phyloP scores from a whole-genome alignment of 2,797 vertebrate species.

The Artibeus jamaicensis region DNA sequence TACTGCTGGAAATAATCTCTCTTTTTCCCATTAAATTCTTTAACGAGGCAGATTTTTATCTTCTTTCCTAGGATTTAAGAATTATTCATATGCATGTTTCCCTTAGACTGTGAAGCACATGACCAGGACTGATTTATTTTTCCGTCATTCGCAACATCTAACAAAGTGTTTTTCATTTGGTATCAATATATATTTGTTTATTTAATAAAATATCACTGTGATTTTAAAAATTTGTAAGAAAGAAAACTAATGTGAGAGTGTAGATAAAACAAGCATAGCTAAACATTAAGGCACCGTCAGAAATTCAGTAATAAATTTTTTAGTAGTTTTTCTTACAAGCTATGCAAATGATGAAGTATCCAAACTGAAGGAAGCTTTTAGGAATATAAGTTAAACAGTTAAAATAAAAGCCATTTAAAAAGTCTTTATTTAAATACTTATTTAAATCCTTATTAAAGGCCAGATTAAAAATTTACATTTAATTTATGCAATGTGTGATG shows the following conservation, averaged over 20 bases:
- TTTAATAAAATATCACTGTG: neutral
- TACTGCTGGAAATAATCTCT: neutral
- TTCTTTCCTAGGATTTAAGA: neutral
- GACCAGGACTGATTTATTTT: neutral
- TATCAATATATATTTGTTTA: neutral
- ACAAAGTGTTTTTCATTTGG: neutral
- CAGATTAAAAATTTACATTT: conserved; percentile 47
- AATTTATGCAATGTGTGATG: neutral
- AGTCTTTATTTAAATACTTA: neutral
- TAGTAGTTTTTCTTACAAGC: neutral
- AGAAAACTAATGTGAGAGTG: neutral
- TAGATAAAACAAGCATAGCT: neutral
- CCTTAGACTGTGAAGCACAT: neutral
- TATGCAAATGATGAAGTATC: neutral
- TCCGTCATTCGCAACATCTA: neutral
- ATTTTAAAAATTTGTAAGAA: neutral
- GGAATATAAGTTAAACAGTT: neutral
- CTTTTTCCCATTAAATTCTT: neutral
- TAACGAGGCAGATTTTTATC: neutral
- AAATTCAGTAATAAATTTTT: neutral
- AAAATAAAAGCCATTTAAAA: neutral
- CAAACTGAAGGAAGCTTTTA: neutral
- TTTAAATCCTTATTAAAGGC: neutral
- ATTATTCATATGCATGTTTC: neutral
- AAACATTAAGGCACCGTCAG: neutral